Conservation (phyloP, 2,113 vertebrate genomes). For the Atherinomorus stipes region DNA sequence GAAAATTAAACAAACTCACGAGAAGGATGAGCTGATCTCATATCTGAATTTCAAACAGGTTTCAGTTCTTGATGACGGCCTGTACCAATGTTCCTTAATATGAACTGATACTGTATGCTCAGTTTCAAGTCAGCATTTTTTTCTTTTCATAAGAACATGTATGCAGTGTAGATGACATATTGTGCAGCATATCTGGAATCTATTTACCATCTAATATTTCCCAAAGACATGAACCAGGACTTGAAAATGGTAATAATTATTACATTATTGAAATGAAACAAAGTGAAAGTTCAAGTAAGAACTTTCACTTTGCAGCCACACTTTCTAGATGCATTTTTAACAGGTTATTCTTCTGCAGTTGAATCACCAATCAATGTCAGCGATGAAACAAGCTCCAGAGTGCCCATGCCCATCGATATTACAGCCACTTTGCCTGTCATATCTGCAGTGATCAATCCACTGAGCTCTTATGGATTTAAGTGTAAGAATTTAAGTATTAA, state of each 20-base stretch:
- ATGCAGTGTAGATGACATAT: no score
- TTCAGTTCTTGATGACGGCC: no score
- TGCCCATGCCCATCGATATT: no score
- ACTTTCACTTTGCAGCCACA: neutral
- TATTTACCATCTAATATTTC: neutral
- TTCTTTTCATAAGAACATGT: neutral
- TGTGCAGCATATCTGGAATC: no score
- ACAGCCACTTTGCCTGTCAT: neutral
- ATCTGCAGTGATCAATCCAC: neutral
- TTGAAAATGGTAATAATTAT: no score
- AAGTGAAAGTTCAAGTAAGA: slow-evolving; percentile 25
- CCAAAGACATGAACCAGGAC: neutral
- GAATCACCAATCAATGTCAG: no score
- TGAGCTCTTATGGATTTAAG: neutral
- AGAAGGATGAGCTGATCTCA: neutral
- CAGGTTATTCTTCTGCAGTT: no score
- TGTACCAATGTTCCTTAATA: no score
- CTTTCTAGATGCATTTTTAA: neutral
- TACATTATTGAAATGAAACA: no score
- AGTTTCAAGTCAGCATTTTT: slow-evolving; percentile 44
- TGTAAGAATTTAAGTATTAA: slow-evolving; percentile 9
- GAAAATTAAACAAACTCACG: neutral
- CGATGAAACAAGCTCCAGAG: no score
- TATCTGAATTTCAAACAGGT: no score
- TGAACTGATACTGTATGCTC: no score